Evolutionary conservation across 2,888 invertebrate genomes (phyloP).

Genomic region (Orthosia cruda): DNA sequence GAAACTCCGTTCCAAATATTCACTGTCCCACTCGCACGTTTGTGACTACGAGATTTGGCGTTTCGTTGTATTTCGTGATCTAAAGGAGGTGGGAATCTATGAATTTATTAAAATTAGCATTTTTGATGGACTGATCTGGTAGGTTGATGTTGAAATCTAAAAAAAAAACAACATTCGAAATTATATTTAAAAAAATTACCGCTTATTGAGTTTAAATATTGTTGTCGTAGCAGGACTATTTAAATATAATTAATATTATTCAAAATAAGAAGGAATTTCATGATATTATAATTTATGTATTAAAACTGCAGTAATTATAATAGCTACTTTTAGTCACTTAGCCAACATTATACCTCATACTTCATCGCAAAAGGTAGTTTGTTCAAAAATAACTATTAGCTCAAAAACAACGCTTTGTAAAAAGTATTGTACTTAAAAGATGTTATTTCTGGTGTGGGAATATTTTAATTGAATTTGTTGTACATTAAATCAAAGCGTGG

Average conservation of each 20-base stretch:
- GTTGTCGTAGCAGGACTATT: background rate
- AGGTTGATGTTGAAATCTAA: constrained; percentile 22
- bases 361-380: constrained; percentile 42
- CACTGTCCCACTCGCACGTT: background rate
- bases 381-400: constrained; percentile 26
- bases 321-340: constrained; percentile 18
- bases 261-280: constrained; percentile 3
- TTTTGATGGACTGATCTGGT: constrained; percentile 44
- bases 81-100: constrained; percentile 42
- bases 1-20: constrained; percentile 10
- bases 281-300: background rate
- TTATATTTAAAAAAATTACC: background rate
- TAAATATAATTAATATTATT: background rate
- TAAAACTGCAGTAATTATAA: background rate
- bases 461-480: constrained; percentile 48
- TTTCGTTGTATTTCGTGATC: constrained; percentile 5
- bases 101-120: constrained; percentile 59
- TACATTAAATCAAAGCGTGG: constrained; percentile 34
- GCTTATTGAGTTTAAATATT: background rate
- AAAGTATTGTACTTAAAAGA: constrained; percentile 54
- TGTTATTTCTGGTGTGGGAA: constrained; percentile 59
- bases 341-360: constrained; percentile 41
- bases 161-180: background rate
- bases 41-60: background rate
- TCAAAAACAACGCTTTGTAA: constrained; percentile 38